Conservation (phyloP, 2,113 vertebrate genomes). For the Passer montanus region DNA sequence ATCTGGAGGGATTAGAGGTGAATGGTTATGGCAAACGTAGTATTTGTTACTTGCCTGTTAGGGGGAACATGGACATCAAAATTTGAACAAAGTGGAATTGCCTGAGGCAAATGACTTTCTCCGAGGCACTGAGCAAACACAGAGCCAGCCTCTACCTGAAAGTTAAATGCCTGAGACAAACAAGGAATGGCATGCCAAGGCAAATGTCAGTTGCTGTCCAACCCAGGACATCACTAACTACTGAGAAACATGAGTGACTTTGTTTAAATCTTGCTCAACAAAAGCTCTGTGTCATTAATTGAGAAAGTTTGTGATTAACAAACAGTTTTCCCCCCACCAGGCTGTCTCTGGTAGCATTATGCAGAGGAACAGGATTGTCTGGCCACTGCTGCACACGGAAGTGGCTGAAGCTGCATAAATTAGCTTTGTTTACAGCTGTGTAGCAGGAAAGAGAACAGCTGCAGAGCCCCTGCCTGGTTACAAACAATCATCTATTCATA, state of each 20-base stretch:
- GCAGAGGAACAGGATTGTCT: neutral
- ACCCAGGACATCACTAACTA: neutral
- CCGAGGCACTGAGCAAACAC: neutral
- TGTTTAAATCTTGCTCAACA: neutral
- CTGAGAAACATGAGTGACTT: neutral
- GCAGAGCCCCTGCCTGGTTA: neutral
- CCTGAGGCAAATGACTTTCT: neutral
- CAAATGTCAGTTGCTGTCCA: neutral
- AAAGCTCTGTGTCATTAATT: neutral
- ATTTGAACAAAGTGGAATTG: neutral
- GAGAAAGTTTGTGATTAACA: neutral
- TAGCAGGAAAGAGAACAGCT: neutral
- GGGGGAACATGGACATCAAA: neutral
- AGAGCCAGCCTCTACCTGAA: neutral
- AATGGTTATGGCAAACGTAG: neutral
- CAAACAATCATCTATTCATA: neutral
- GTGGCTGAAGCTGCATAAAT: neutral
- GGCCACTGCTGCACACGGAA: neutral
- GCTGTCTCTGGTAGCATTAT: neutral
- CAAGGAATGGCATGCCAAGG: neutral
- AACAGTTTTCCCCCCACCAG: neutral
- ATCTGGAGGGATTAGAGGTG: neutral
- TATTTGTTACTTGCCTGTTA: neutral
- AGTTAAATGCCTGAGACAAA: neutral
- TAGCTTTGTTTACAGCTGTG: neutral